Conservation (phyloP, 2,113 vertebrate genomes). For the Pleuronectes platessa region DNA sequence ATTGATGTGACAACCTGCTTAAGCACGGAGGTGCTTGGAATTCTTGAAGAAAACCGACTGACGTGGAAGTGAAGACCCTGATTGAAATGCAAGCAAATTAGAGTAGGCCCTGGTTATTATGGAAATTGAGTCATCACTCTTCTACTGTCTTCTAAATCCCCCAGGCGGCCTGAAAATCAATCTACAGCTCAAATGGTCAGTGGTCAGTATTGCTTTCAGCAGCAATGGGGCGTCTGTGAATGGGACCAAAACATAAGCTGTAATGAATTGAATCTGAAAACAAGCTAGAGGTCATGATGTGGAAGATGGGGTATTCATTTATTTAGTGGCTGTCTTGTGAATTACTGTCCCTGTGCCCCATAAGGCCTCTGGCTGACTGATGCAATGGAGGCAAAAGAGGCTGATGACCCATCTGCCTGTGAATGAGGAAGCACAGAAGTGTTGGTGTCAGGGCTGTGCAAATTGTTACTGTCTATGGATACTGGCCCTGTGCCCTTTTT, state of each 20-base stretch:
- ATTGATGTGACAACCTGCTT: constrained; percentile 41
- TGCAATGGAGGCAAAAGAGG: constrained; percentile 1
- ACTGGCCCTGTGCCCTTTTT: not conserved
- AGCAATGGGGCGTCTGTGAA: constrained; percentile 30
- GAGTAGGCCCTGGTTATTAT: constrained; percentile 46
- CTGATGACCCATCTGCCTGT: constrained; percentile 23
- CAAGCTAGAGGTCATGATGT: constrained; percentile 51
- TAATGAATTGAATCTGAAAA: constrained; percentile 58
- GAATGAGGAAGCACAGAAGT: constrained; percentile 17
- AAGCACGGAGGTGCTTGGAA: constrained; percentile 16
- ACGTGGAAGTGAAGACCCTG: constrained; percentile 25
- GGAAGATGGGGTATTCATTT: constrained; percentile 39
- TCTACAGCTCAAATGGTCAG: constrained; percentile 54
- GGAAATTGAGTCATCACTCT: constrained; percentile 65
- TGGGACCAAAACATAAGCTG: constrained; percentile 39
- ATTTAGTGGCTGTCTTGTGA: constrained; percentile 29
- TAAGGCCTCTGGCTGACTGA: constrained; percentile 18
- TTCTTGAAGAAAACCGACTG: constrained; percentile 24
- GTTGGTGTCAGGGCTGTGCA: not conserved
- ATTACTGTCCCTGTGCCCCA: constrained; percentile 22
- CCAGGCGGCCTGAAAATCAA: constrained; percentile 47
- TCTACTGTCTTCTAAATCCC: constrained; percentile 45
- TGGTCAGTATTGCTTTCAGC: constrained; percentile 57
- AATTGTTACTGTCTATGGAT: not conserved
- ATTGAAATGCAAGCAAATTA: constrained; percentile 59